Base-by-base conservation (phyloP, 2,113 vertebrate species). In the Carassius gibelio region DNA sequence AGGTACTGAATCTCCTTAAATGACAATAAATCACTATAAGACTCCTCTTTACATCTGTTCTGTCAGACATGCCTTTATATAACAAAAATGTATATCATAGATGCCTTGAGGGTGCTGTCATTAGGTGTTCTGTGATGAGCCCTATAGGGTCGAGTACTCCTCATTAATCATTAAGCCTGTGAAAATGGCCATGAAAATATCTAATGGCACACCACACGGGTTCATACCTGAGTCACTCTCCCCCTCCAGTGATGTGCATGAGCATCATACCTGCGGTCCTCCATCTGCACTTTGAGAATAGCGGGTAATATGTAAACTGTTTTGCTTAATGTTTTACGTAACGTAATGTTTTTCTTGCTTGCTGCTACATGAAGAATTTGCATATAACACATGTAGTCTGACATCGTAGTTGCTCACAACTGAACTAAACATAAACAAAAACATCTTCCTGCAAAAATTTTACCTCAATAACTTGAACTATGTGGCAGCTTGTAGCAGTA, bases 111-210 rank as follows among this genome's bases (percentile, higher is more conserved):
- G 61, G 78, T 30, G 23, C 55, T 88, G 84, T 87, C 78, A 88
- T 80, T 76, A 79, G 42, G 21, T 74, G 62, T 87, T 57, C 84
- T 61, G 76, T 68, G 50, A 80, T 48, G 48, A 34, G 45, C 61
- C 79, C 76, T 76, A 38, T 6, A n/a, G 75, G 86, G 81, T 66
- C 52, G 13, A 52, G 50, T 45, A 75, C n/a, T 66, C 64, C 14
- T 87, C n/a, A 84, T 62, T 75, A 82, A 87, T 88, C 82, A 85
- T 87, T 80, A 84, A 57, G 23, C 64, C 74, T 77, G 75, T 76
- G 78, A 85, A 87, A 87, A 84, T 59, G 71, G 55, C 78, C 62
- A 45, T n/a, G 36, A 75, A 68, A 85, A 86, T 88, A 80, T 66
- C 83, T 81, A 64, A 45, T 80, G 68, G 81, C 57, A 66, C 71